phyloP scores from a whole-genome alignment of 2,113 vertebrate genomes.

The Notechis scutatus region DNA sequence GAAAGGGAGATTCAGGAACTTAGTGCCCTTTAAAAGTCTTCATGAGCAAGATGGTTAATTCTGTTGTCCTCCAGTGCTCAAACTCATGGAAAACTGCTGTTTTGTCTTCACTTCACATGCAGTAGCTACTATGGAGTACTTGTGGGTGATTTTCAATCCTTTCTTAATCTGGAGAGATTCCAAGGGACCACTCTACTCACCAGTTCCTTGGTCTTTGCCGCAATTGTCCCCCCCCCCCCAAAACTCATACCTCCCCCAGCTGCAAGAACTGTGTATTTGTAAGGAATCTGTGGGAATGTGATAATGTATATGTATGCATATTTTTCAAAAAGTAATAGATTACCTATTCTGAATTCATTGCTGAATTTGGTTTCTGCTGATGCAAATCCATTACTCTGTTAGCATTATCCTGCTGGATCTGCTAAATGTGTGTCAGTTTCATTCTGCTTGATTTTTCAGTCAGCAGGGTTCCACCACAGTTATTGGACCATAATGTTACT shows the following conservation, averaged over 20 bases:
- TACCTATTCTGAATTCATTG: background rate
- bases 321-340: background rate
- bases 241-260: background rate
- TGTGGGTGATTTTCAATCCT: background rate
- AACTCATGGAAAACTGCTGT: background rate
- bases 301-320: background rate
- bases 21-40: background rate
- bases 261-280: background rate
- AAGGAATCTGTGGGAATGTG: background rate
- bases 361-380: background rate
- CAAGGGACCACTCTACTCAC: background rate
- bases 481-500: constrained; percentile 35
- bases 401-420: background rate
- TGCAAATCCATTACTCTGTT: background rate
- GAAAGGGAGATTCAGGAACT: background rate
- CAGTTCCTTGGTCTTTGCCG: background rate
- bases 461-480: constrained; percentile 31
- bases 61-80: background rate
- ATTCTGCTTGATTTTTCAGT: constrained; percentile 21
- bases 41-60: background rate
- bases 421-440: background rate
- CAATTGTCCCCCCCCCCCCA: too few relatives aligned
- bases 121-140: background rate
- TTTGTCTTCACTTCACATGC: background rate
- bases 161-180: background rate